Evolutionary conservation across 2,113 vertebrate species (phyloP).

Genomic region (Sturnira hondurensis): DNA sequence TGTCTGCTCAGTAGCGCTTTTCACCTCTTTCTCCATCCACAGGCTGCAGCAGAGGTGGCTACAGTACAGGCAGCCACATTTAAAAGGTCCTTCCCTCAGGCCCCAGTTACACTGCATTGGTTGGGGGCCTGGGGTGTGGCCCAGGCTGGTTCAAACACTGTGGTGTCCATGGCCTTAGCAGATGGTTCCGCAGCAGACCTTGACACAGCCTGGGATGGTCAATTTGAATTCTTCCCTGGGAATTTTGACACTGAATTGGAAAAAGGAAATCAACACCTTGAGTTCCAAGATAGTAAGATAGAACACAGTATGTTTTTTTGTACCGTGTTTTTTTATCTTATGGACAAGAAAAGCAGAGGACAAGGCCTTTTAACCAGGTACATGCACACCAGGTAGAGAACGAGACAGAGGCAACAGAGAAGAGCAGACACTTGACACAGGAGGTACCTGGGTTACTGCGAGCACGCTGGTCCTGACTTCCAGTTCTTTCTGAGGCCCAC

Average conservation of each 20-base stretch:
- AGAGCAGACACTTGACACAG: accelerated
- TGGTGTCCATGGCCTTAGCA: background rate
- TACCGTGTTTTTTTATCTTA: background rate
- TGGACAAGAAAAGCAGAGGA: background rate
- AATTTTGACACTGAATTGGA: background rate
- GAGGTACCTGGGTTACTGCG: accelerated
- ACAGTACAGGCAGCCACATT: accelerated
- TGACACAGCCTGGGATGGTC: accelerated
- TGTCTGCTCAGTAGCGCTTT: background rate
- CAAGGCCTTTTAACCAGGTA: background rate
- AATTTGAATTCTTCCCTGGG: background rate
- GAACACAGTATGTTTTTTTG: background rate
- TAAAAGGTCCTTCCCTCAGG: accelerated
- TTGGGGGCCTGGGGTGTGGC: accelerated
- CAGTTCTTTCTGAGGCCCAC: background rate
- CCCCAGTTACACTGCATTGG: accelerated
- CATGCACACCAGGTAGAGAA: accelerated
- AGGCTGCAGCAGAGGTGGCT: background rate
- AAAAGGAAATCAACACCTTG: background rate
- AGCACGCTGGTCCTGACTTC: background rate
- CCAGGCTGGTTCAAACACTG: background rate
- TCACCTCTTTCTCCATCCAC: background rate
- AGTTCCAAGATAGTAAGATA: background rate
- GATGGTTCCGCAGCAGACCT: background rate
- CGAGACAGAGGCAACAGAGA: accelerated